phyloP scores from a whole-genome alignment of 1,140 invertebrate species.

The Hylaeus anthracinus region DNA sequence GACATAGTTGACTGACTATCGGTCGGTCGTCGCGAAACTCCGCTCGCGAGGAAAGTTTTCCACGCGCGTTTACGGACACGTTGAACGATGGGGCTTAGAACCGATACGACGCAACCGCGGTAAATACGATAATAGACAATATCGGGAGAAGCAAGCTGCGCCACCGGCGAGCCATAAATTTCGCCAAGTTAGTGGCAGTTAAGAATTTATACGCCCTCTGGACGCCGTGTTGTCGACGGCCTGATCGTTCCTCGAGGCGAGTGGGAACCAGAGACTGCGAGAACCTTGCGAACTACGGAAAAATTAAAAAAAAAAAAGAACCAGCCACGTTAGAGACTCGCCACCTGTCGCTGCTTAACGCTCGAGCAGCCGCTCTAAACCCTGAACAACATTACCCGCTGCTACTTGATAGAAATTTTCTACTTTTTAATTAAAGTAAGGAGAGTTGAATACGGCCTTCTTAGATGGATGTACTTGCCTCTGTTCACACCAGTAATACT shows the following conservation, averaged over 20 bases:
- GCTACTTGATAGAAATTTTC: no score
- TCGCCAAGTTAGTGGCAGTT: slow-evolving; percentile 34
- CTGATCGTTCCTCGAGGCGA: background rate
- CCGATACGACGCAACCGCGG: slow-evolving; percentile 23
- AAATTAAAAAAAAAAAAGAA: background rate
- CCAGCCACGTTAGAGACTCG: background rate
- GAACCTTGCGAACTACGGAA: background rate
- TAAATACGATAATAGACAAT: slow-evolving; percentile 54
- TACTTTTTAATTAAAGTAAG: no score
- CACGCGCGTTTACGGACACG: background rate
- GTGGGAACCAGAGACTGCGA: background rate
- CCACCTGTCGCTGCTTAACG: background rate
- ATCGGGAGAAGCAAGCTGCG: background rate
- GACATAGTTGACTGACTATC: no score
- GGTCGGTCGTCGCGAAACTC: no score
- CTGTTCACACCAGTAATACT: no score
- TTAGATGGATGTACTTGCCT: no score
- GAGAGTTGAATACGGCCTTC: no score
- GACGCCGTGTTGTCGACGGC: no score
- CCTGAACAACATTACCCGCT: no score
- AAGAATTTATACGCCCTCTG: slow-evolving; percentile 30
- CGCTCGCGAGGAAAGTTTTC: no score
- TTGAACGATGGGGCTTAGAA: slow-evolving; percentile 30
- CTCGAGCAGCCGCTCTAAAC: background rate
- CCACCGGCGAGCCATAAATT: slow-evolving; percentile 37